Evolutionary conservation across 2,113 vertebrate genomes (phyloP), one percentile per base, ranked within the genome.

Genomic region (Pterocles gutturalis): DNA sequence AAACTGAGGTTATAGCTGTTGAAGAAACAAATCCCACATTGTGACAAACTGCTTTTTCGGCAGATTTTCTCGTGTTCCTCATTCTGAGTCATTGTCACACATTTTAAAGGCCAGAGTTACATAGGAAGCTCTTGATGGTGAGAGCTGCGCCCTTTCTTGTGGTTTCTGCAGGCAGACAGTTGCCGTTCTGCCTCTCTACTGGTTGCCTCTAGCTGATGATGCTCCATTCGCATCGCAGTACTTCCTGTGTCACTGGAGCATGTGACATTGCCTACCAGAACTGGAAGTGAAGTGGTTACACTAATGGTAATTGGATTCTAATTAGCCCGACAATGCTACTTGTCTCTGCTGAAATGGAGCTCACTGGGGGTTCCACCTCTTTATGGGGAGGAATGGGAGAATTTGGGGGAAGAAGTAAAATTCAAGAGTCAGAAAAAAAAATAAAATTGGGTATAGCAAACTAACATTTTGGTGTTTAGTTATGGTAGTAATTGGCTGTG

Each of bases 1-100:
- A 98, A 98, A 97, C 97, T 93, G 97, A 98, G 98, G 97, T 98
- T 97, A 95, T 97, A 94, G 96, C 97, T 97, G 83, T 90, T 97
- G 90, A 98, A 98, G 97, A 98, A 98, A 97, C 45, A 2, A 89
- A 97, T 98, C 96, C 96, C 94, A 89, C 97, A 72, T 95, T 64
- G 91, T 96, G 93, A 97, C 86, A 91, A 96, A 92, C 91, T 95
- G 97, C 94, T 97, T 97, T 93, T 97, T 97, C 29, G 58, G 92
- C 96, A 98, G 83, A 93, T 96, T 93, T 90, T 65, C 93, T 94
- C 83, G 34, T 82, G 91, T 96, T 98, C 97, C 93, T 96, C 95
- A 83, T 96, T 92, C 70, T 98, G 97, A 98, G 97, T 98, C 98
- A 98, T 17, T 97, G 94, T 91, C 77, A 93, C 96, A 96, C 66